phyloP scores from a whole-genome alignment of 2,113 vertebrate genomes.

The Burhinus oedicnemus region DNA sequence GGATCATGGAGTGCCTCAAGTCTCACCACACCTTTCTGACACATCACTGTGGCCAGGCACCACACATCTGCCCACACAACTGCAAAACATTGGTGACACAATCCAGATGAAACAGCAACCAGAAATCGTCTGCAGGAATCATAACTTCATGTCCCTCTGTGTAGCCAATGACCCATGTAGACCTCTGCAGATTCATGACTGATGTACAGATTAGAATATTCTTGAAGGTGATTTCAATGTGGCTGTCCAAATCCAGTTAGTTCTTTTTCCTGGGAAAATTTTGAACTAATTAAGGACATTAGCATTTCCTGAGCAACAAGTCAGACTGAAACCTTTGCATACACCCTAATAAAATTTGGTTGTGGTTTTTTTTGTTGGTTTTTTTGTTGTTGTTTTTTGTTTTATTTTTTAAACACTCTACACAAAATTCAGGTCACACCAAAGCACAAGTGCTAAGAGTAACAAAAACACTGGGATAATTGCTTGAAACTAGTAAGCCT shows the following conservation, averaged over 20 bases:
- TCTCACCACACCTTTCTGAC: neutral
- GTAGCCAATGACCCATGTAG: neutral
- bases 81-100: neutral
- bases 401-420: neutral
- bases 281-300: neutral
- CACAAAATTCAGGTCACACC: neutral
- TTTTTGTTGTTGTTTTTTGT: too few relatives aligned
- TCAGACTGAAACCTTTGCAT: neutral
- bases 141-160: neutral
- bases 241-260: neutral
- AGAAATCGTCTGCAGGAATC: neutral
- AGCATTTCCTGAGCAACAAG: neutral
- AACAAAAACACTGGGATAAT: neutral
- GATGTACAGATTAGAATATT: neutral
- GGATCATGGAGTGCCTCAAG: neutral
- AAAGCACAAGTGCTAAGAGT: neutral
- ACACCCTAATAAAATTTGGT: neutral
- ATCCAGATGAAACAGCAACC: neutral
- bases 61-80: neutral
- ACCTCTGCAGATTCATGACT: neutral
- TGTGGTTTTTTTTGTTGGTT: neutral
- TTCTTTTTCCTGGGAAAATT: neutral
- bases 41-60: neutral
- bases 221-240: neutral
- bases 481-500: neutral